Conservation (phyloP, 2,113 vertebrate species). For the Potamarius usumacintae region DNA sequence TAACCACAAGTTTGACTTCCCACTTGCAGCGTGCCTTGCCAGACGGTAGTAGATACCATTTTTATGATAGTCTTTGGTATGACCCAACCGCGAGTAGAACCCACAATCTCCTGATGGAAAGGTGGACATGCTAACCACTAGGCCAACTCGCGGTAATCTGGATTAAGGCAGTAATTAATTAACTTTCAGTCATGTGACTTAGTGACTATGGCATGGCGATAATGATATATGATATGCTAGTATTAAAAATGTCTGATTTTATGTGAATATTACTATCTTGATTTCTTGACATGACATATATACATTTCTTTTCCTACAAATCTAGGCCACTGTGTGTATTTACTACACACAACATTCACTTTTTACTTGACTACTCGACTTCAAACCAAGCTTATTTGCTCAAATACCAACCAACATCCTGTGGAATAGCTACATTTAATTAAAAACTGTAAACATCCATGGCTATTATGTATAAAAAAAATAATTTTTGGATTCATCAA, state of each 20-base stretch:
- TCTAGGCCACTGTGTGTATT: neutral
- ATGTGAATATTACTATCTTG: neutral
- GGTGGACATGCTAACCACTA: too few species aligned
- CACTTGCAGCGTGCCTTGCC: too few species aligned
- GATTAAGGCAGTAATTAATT: too few species aligned
- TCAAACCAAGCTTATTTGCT: neutral
- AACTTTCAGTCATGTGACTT: neutral
- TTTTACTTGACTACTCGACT: neutral
- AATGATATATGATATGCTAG: neutral
- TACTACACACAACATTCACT: neutral
- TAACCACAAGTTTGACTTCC: too few species aligned
- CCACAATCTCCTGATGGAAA: too few species aligned
- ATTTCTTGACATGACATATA: neutral
- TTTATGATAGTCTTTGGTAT: too few species aligned
- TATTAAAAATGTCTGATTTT: neutral
- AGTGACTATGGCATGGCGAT: neutral
- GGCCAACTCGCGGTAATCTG: too few species aligned
- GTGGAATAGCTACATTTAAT: neutral
- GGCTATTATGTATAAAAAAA: neutral
- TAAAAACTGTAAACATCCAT: neutral
- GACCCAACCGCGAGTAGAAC: too few species aligned
- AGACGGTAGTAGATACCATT: too few species aligned
- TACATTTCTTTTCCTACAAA: neutral
- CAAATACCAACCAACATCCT: neutral
- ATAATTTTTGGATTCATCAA: neutral